Conservation (phyloP, 2,113 vertebrate genomes). For the Oplegnathus fasciatus region DNA sequence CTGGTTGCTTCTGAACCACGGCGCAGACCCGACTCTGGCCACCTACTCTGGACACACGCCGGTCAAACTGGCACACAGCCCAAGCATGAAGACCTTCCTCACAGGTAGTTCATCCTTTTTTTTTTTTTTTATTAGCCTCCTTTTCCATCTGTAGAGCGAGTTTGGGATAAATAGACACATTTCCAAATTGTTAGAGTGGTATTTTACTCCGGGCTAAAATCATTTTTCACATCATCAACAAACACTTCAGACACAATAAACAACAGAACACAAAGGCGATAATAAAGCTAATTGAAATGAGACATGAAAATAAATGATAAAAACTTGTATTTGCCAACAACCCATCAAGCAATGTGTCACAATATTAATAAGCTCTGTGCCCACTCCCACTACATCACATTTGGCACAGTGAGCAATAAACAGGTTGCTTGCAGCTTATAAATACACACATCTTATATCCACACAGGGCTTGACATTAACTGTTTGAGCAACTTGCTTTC, state of each 20-base stretch:
- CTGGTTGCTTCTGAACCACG: conserved; percentile 96
- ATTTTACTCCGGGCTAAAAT: conserved; percentile 6
- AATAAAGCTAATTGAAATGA: conserved; percentile 11
- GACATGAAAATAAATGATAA: conserved; percentile 26
- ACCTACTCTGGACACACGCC: conserved; percentile 98
- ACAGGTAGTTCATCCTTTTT: conserved; percentile 82
- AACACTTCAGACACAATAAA: conserved; percentile 16
- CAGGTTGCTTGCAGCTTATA: background rate
- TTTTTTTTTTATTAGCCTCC: background rate
- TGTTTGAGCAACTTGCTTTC: background rate
- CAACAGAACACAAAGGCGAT: background rate
- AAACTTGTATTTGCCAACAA: conserved; percentile 21
- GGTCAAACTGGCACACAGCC: conserved; percentile 94
- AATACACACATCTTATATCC: background rate
- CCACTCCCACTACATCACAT: conserved; percentile 23
- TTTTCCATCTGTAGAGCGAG: background rate
- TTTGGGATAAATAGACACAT: background rate
- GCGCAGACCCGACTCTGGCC: conserved; percentile 96
- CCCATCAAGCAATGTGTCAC: conserved; percentile 15
- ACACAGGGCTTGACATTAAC: background rate
- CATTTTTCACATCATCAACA: background rate
- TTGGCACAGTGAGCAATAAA: background rate
- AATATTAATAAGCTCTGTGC: conserved; percentile 3
- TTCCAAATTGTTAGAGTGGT: background rate
- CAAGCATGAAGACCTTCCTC: conserved; percentile 94